Evolutionary conservation across 2,888 invertebrate genomes (phyloP).

Genomic region (Polydesmus complanatus): DNA sequence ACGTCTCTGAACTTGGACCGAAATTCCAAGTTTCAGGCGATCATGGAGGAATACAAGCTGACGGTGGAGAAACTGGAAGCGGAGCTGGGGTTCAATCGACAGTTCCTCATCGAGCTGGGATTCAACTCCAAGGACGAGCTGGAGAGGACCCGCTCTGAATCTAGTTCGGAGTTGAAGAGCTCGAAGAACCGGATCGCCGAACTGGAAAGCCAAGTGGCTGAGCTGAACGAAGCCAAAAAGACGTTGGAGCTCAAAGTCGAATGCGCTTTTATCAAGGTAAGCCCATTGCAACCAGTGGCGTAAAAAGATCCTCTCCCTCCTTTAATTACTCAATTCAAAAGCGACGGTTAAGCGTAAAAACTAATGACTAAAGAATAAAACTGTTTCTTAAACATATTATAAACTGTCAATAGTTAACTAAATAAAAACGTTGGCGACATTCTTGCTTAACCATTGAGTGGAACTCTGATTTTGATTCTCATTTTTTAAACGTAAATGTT

Average conservation of each 20-base stretch:
- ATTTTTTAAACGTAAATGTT: neutral
- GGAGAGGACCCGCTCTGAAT: neutral
- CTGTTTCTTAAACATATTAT: no score
- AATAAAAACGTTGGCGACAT: no score
- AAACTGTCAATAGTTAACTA: no score
- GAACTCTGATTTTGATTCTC: no score
- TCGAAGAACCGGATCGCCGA: neutral
- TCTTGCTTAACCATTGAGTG: no score
- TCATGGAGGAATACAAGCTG: constrained; percentile 1
- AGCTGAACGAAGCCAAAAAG: neutral
- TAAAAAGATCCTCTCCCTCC: no score
- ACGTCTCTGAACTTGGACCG: neutral
- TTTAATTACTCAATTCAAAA: no score
- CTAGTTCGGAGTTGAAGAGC: neutral
- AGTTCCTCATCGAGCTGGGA: constrained; percentile 1
- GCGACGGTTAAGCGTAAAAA: no score
- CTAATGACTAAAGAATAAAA: no score
- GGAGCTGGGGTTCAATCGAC: neutral
- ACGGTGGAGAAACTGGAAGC: neutral
- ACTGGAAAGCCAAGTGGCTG: neutral
- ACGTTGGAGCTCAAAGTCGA: neutral
- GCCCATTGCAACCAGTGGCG: neutral
- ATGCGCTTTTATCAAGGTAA: constrained; percentile 1
- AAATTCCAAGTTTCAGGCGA: neutral
- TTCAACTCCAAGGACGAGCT: neutral